Percentiles rank a stretch among this genome's conserved stretches.
These are phyloP conservation scores for Seira ritae DNA, from an alignment of 2,888 invertebrate species.

Conservation along the genomic window DNA sequence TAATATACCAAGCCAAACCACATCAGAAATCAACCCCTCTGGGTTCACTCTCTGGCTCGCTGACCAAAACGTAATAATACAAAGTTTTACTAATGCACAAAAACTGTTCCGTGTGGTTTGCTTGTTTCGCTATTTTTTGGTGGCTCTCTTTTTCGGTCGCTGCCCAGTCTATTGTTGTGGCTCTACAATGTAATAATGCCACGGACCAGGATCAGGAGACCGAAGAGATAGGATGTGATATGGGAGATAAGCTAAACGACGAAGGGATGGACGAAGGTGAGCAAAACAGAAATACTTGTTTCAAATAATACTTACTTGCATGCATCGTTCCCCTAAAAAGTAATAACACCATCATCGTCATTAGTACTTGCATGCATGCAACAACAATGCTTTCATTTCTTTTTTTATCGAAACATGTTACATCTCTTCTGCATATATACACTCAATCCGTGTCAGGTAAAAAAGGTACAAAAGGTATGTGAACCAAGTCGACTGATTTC, in stretches of 20 bases:
- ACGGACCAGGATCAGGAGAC: background rate
- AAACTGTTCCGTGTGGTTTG: background rate
- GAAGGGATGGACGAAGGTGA: slow-evolving; percentile 33
- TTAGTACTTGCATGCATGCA: background rate
- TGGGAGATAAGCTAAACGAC: no score
- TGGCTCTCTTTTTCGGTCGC: background rate
- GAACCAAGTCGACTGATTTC: slow-evolving; percentile 10
- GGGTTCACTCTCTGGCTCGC: background rate
- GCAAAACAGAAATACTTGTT: background rate
- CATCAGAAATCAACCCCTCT: background rate
- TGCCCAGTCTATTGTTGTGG: background rate
- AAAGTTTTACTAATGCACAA: background rate
- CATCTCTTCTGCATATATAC: background rate
- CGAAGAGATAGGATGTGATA: background rate
- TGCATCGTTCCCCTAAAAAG: background rate
- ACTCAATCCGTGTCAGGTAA: slow-evolving; percentile 5
- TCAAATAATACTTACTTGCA: background rate
- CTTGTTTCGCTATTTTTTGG: background rate
- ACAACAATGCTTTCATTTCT: background rate
- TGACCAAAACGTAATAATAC: slow-evolving; percentile 19
- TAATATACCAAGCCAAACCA: slow-evolving; percentile 22
- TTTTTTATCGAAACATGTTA: background rate
- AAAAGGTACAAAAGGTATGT: background rate
- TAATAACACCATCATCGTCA: background rate
- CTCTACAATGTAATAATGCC: no score